phyloP scores from a whole-genome alignment of 2,797 vertebrate genomes.

The Poeciliopsis presidionis region DNA sequence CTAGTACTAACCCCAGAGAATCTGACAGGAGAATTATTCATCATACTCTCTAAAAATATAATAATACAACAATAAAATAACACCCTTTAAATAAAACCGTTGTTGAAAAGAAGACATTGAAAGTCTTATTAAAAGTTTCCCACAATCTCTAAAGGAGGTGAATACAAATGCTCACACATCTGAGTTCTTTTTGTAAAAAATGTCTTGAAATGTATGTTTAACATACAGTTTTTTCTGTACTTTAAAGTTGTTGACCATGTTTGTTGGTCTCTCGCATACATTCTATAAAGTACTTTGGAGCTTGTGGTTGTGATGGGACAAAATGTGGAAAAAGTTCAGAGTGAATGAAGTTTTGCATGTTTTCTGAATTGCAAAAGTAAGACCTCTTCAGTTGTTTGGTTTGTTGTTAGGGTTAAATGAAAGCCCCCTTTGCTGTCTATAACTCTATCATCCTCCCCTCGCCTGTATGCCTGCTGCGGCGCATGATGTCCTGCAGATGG shows the following conservation, averaged over 20 bases:
- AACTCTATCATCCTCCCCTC: constrained; percentile 14
- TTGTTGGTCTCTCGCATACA: background rate
- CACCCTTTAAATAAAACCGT: background rate
- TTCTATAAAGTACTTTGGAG: background rate
- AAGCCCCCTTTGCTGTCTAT: constrained; percentile 10
- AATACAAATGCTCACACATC: background rate
- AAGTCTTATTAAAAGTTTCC: background rate
- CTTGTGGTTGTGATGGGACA: background rate
- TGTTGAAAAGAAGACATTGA: background rate
- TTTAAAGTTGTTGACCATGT: background rate
- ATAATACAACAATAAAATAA: too few species aligned
- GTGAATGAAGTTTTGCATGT: background rate
- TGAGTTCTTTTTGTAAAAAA: background rate
- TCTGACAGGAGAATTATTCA: background rate
- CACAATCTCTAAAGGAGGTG: background rate
- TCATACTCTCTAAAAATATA: background rate
- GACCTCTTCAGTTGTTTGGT: background rate
- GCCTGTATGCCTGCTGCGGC: constrained; percentile 14
- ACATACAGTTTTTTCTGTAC: background rate
- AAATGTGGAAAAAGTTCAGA: background rate
- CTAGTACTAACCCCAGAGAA: background rate
- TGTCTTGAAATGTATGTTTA: background rate
- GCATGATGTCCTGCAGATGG: constrained; percentile 55
- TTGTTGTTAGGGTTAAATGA: constrained; percentile 13
- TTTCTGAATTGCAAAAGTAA: background rate